Conservation (phyloP, 1,140 invertebrate genomes). For the Theocolax elegans region DNA sequence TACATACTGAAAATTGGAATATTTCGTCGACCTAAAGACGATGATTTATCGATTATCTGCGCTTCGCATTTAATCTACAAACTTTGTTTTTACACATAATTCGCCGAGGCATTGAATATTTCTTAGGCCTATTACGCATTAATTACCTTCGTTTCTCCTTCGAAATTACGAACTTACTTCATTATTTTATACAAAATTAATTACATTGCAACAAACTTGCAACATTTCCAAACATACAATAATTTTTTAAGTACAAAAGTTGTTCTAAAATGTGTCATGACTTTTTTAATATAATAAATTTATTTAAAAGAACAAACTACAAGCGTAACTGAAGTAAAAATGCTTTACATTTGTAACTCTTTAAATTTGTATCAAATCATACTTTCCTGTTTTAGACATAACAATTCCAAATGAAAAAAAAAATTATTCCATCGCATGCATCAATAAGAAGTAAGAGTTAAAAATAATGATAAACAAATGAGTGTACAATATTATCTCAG, state of each 20-base stretch:
- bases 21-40: slow-evolving; percentile 26
- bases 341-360: too few relatives aligned
- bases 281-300: neutral
- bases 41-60: slow-evolving; percentile 35
- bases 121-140: slow-evolving; percentile 26
- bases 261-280: slow-evolving; percentile 31
- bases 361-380: too few relatives aligned
- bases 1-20: slow-evolving; percentile 34
- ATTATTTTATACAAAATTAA: slow-evolving; percentile 38
- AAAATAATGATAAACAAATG: neutral
- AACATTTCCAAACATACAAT: slow-evolving; percentile 13
- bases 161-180: slow-evolving; percentile 27
- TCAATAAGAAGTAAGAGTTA: neutral
- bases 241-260: slow-evolving; percentile 37
- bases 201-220: slow-evolving; percentile 30
- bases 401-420: too few relatives aligned
- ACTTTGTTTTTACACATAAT: slow-evolving; percentile 26
- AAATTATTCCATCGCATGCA: too few relatives aligned
- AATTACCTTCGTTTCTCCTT: slow-evolving; percentile 13
- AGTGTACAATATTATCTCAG: slow-evolving; percentile 7
- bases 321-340: slow-evolving; percentile 4
- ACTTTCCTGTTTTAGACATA: too few relatives aligned
- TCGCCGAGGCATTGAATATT: slow-evolving; percentile 21
- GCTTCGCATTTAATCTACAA: slow-evolving; percentile 20
- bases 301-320: neutral